These are phyloP conservation scores for Alitta virens DNA, from an alignment of 2,888 invertebrate species.

Conservation along the genomic window DNA sequence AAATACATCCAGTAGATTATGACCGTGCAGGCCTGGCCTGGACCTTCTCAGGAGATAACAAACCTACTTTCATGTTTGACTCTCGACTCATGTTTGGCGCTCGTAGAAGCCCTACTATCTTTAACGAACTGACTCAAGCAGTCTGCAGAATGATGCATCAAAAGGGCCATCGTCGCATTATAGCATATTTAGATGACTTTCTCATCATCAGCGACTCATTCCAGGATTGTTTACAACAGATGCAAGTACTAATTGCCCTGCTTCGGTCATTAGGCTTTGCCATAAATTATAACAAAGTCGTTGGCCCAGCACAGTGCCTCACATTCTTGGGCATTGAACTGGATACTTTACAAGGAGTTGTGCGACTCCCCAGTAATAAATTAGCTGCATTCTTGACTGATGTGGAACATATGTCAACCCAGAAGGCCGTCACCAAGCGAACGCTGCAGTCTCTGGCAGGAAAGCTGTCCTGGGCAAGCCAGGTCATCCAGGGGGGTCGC, in stretches of 20 bases:
- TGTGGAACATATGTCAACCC: not conserved
- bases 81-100: not conserved
- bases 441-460: conserved; percentile 4
- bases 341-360: too few relatives aligned
- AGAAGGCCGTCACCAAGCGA: not conserved
- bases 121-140: conserved; percentile 1
- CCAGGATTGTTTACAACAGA: not conserved
- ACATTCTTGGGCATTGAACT: too few relatives aligned
- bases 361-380: too few relatives aligned
- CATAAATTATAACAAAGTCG: conserved; percentile 11
- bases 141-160: conserved; percentile 5
- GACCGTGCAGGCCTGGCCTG: not conserved
- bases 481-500: conserved; percentile 9
- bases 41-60: not conserved
- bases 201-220: not conserved
- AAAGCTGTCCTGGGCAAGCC: conserved; percentile 11
- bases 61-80: not conserved
- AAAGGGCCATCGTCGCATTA: not conserved
- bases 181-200: conserved; percentile 13
- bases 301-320: not conserved
- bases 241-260: not conserved
- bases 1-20: not conserved
- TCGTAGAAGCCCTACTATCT: not conserved
- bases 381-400: not conserved
- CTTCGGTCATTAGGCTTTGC: conserved; percentile 3